Evolutionary conservation across 2,113 vertebrate genomes (phyloP).

Genomic region (Chauna torquata): DNA sequence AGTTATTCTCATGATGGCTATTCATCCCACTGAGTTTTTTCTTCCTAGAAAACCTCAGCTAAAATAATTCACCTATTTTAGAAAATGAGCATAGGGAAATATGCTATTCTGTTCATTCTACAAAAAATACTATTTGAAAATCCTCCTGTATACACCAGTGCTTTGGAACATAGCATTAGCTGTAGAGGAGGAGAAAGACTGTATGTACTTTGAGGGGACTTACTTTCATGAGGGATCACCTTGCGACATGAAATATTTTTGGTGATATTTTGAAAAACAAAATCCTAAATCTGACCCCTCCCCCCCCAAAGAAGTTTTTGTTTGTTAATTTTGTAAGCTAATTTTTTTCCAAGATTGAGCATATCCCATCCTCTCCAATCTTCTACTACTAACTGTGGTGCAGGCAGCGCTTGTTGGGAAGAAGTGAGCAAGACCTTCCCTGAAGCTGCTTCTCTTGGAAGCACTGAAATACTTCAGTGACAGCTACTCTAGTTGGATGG

Average conservation of each 20-base stretch:
- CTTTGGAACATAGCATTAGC: neutral
- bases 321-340: neutral
- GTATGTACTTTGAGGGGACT: too few relatives aligned
- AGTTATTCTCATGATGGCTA: neutral
- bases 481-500: rapidly evolving
- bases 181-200: neutral
- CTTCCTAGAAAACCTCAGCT: neutral
- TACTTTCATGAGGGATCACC: neutral
- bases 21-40: neutral
- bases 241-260: neutral
- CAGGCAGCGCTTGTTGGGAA: neutral
- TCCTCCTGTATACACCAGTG: neutral
- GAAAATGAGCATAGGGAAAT: neutral
- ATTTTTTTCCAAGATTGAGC: neutral
- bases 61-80: neutral
- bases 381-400: neutral
- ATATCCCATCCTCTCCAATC: neutral
- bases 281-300: neutral
- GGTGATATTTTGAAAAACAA: neutral
- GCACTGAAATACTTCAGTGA: neutral
- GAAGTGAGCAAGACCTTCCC: neutral
- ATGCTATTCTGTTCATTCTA: neutral
- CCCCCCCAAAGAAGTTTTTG: neutral
- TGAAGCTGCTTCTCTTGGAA: neutral
- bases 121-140: neutral